Conservation (phyloP, 2,113 vertebrate genomes). For the Atrichornis clamosus region DNA sequence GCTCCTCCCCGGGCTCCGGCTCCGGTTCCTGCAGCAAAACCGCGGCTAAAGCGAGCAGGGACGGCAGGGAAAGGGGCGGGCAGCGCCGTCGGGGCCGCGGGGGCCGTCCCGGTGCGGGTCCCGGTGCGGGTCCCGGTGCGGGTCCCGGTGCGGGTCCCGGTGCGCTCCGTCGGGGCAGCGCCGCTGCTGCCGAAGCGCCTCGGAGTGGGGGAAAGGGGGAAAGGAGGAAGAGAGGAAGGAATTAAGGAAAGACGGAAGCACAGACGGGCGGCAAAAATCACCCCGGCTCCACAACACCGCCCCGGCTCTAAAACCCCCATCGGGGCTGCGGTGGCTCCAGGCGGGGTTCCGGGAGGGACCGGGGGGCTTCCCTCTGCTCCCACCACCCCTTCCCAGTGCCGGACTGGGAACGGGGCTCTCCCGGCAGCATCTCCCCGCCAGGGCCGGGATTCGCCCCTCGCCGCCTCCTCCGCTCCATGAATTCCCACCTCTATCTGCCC, state of each 20-base stretch:
- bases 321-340: background rate
- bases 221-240: background rate
- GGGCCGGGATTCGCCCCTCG: background rate
- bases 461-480: background rate
- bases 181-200: background rate
- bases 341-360: background rate
- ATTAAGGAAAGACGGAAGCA: too few species aligned
- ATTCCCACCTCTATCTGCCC: background rate
- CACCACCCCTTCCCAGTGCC: background rate
- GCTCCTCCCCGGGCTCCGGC: background rate
- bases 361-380: background rate
- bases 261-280: background rate
- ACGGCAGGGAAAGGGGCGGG: background rate
- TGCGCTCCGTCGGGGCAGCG: background rate
- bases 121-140: background rate
- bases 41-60: conserved; percentile 8
- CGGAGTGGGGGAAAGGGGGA: too few species aligned
- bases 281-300: too few species aligned
- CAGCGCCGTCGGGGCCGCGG: background rate
- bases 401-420: background rate
- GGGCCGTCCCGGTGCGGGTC: background rate
- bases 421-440: background rate
- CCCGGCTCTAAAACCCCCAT: background rate
- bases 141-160: background rate
- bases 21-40: background rate